These are phyloP conservation scores for Hymenopus coronatus DNA, from an alignment of 2,888 invertebrate species.

Conservation along the genomic window DNA sequence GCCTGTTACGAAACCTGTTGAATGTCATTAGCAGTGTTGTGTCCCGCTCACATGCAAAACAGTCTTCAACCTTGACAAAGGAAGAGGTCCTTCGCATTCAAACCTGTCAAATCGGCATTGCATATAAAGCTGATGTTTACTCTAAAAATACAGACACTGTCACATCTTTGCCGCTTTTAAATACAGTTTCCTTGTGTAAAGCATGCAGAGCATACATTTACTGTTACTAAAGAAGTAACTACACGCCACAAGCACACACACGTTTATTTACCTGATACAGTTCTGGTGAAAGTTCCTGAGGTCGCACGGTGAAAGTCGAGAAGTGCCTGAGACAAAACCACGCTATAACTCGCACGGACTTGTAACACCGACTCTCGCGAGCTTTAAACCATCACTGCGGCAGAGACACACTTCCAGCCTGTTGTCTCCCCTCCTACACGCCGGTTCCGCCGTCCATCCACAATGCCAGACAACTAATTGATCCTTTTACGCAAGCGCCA, in stretches of 20 bases:
- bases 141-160: no score
- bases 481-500: not conserved
- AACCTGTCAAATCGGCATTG: no score
- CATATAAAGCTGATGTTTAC: no score
- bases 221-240: no score
- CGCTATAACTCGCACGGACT: not conserved
- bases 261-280: not conserved
- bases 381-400: not conserved
- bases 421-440: not conserved
- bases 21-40: not conserved
- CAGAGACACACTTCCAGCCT: not conserved
- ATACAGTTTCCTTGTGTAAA: no score
- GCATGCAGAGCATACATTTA: no score
- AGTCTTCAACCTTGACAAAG: no score
- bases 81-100: no score
- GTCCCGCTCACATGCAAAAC: not conserved
- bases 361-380: not conserved
- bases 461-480: not conserved
- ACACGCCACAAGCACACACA: not conserved
- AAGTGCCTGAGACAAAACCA: not conserved
- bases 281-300: not conserved
- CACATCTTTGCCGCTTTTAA: no score
- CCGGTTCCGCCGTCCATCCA: not conserved
- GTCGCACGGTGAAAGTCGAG: not conserved
- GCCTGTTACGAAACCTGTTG: not conserved